These are phyloP conservation scores for Tichodroma muraria DNA, from an alignment of 2,113 vertebrate genomes.

Conservation along the genomic window DNA sequence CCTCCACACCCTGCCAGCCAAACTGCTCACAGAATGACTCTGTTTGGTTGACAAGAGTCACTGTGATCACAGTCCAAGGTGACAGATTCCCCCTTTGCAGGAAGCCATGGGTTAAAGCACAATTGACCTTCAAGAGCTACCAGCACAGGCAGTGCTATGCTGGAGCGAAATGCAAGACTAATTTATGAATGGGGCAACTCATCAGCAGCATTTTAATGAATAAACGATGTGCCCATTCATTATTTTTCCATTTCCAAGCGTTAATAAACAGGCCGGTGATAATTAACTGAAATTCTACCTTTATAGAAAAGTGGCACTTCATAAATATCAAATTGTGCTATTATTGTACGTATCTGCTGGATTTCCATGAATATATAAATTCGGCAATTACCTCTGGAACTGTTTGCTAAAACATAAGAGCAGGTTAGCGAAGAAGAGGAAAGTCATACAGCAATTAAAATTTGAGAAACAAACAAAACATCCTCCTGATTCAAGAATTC, in stretches of 20 bases:
- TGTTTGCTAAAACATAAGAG: conserved; percentile 54
- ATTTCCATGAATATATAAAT: conserved; percentile 73
- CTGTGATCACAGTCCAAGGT: conserved; percentile 1
- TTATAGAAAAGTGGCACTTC: conserved; percentile 74
- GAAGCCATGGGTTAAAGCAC: conserved; percentile 37
- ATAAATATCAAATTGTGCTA: conserved; percentile 76
- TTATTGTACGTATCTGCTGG: conserved; percentile 58
- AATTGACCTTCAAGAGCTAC: conserved; percentile 41
- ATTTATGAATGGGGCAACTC: conserved; percentile 60
- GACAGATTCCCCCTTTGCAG: neutral
- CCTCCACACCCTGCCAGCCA: neutral
- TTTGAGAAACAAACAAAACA: conserved; percentile 44
- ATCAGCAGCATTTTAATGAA: conserved; percentile 72
- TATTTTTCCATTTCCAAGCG: conserved; percentile 72
- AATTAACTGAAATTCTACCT: conserved; percentile 74
- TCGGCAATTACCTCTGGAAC: conserved; percentile 65
- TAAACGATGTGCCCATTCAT: conserved; percentile 61
- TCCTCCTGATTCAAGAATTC: conserved; percentile 55
- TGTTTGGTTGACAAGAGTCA: conserved; percentile 5
- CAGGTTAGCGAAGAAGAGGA: conserved; percentile 47
- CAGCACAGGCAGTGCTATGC: neutral
- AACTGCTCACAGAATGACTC: neutral
- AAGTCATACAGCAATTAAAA: conserved; percentile 62
- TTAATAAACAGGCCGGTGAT: conserved; percentile 72
- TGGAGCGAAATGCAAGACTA: conserved; percentile 34